Base-by-base conservation (phyloP, 2,888 invertebrate species). In the Parnassius glacialis region DNA sequence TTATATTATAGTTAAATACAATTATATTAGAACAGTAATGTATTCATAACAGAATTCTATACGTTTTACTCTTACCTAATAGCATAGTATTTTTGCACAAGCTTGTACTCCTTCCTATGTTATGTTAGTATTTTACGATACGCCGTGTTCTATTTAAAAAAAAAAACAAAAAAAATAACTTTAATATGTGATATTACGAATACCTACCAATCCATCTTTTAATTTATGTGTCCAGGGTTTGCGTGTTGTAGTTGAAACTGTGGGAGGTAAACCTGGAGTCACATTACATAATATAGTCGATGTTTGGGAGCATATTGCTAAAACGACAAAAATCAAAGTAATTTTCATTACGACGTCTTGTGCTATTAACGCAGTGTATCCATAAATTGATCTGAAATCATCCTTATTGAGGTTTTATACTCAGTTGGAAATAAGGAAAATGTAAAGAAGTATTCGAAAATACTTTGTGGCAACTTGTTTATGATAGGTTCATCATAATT, bases 181-280 rank as follows among this genome's bases (percentile, higher is more conserved):
- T 48, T 48, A 34, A 13, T 48, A 48, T 12, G 7, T 13, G 13
- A n/a, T 5, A 48, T 1, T n/a, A n/a, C 45, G 45, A n/a, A 12
- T 48, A 58, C 58, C 34, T 20, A 62, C 58, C 62, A 62, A 45
- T 51, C 58, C 54, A 45, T 62, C 58, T 45, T 41, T 62, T 16
- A 62, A 42, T 20, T 51, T 62, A 54, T 62, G 59, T n/a, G 62
- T 55, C 62, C 48, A 62, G 12, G 62, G 62, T 52, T 62, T 62
- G 12, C 51, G 54, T 10, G 62, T 61, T 2, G 61, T 59, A 10
- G 54, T 62, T 41, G 54, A n/a, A 7, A 42, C 45, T n/a, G 41
- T n/a, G 12, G 44, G 9, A 1, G 44, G 12, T 20, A 54, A 20
- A 43, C 12, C 58, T 11, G 54, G 16, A 0, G 51, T 44, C 2